These are phyloP conservation scores for Colletes latitarsis DNA, from an alignment of 1,140 invertebrate genomes.

Conservation along the genomic window DNA sequence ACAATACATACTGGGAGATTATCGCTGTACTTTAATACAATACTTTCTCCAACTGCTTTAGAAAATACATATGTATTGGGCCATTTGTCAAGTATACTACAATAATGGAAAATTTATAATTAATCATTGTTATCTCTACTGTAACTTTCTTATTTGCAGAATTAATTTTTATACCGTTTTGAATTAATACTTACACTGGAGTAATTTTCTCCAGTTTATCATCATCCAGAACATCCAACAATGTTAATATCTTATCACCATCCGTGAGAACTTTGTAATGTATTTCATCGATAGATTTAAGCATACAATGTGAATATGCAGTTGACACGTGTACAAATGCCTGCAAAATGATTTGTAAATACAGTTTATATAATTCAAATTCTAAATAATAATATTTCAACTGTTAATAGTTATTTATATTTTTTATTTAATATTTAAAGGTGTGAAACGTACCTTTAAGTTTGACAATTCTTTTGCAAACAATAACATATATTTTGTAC, in stretches of 20 bases:
- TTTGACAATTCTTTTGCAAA: conserved; percentile 85
- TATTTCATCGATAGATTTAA: conserved; percentile 84
- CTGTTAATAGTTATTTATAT: conserved; percentile 41
- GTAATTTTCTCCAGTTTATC: conserved; percentile 73
- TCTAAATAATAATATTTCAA: not conserved
- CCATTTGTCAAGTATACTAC: conserved; percentile 86
- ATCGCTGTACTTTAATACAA: conserved; percentile 84
- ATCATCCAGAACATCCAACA: conserved; percentile 77
- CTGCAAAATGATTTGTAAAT: conserved; percentile 49
- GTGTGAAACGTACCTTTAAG: conserved; percentile 81
- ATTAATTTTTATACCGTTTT: no score
- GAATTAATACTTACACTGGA: conserved; percentile 73
- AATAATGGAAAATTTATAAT: not conserved
- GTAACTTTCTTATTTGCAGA: no score
- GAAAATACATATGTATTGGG: conserved; percentile 94
- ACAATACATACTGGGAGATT: conserved; percentile 88
- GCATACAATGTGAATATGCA: conserved; percentile 86
- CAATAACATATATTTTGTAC: conserved; percentile 83
- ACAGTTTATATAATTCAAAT: not conserved
- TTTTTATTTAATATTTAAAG: not conserved
- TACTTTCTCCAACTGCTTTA: conserved; percentile 90
- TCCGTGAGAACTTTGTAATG: conserved; percentile 80
- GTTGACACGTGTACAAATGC: conserved; percentile 83
- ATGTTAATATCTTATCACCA: conserved; percentile 77
- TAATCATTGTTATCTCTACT: not conserved